phyloP scores from a whole-genome alignment of 2,113 vertebrate species.

The Zapornia atra region DNA sequence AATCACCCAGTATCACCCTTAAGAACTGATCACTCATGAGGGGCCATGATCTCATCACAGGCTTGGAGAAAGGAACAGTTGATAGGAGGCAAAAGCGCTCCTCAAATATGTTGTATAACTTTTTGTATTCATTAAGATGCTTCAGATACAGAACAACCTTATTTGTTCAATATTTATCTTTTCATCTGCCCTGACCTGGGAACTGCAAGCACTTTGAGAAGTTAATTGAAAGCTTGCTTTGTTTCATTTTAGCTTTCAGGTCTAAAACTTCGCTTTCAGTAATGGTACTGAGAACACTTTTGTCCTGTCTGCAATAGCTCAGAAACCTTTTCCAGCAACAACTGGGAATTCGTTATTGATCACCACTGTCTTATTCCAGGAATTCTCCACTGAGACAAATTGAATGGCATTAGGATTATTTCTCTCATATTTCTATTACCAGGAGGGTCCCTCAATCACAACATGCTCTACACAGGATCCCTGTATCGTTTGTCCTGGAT shows the following conservation, averaged over 20 bases:
- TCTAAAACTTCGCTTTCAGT: not conserved
- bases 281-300: slow-evolving; percentile 10
- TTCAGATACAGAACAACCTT: slow-evolving; percentile 26
- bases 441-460: not conserved
- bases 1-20: not conserved
- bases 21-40: not conserved
- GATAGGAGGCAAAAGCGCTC: not conserved
- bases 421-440: not conserved
- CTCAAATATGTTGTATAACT: not conserved
- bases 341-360: not conserved
- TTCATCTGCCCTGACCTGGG: slow-evolving; percentile 59
- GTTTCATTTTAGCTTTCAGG: slow-evolving; percentile 47
- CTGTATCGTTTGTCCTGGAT: not conserved
- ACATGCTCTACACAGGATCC: not conserved
- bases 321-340: slow-evolving; percentile 20
- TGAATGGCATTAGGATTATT: not conserved
- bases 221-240: slow-evolving; percentile 55
- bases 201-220: slow-evolving; percentile 31
- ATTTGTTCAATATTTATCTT: slow-evolving; percentile 60
- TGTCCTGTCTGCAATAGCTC: not conserved
- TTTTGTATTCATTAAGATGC: slow-evolving; percentile 48
- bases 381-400: not conserved
- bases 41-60: not conserved
- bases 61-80: not conserved
- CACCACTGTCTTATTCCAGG: slow-evolving; percentile 9